These are phyloP conservation scores for Hylaeus anthracinus DNA, from an alignment of 1,140 invertebrate species.

Conservation along the genomic window DNA sequence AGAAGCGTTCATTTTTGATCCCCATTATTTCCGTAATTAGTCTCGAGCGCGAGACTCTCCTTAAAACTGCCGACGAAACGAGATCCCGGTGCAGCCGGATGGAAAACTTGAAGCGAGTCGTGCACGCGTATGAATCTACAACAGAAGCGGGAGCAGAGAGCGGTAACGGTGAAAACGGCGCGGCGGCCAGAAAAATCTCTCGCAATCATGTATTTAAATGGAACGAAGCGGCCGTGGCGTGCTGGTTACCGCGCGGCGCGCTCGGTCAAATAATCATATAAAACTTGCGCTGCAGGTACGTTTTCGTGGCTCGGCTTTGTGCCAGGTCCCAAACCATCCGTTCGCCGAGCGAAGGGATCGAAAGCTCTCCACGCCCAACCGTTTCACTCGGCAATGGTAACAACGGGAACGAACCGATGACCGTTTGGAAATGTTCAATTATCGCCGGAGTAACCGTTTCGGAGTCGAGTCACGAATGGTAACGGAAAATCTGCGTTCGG, in stretches of 20 bases:
- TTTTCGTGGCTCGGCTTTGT: slow-evolving; percentile 25
- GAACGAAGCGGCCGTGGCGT: slow-evolving; percentile 34
- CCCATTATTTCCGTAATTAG: slow-evolving; percentile 50
- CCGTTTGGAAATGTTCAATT: too few relatives aligned
- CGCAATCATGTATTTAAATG: slow-evolving; percentile 54
- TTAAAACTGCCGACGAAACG: slow-evolving; percentile 39
- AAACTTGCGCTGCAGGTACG: slow-evolving; percentile 18
- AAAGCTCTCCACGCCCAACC: too few relatives aligned
- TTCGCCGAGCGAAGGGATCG: too few relatives aligned
- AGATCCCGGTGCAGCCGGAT: slow-evolving; percentile 33
- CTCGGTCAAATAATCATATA: slow-evolving; percentile 52
- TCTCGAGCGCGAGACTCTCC: slow-evolving; percentile 39
- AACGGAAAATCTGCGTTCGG: too few relatives aligned
- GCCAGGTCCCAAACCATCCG: too few relatives aligned
- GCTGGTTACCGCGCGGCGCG: slow-evolving; percentile 35
- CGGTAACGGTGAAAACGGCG: neutral
- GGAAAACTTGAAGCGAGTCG: slow-evolving; percentile 30
- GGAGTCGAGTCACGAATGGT: too few relatives aligned
- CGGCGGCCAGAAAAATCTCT: slow-evolving; percentile 33
- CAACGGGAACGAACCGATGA: too few relatives aligned
- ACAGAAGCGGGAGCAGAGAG: neutral
- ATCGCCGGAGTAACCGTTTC: too few relatives aligned
- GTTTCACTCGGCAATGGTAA: neutral
- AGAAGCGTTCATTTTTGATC: slow-evolving; percentile 48
- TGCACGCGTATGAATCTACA: neutral